phyloP scores from a whole-genome alignment of 2,888 invertebrate species.

The Leucoma salicis region DNA sequence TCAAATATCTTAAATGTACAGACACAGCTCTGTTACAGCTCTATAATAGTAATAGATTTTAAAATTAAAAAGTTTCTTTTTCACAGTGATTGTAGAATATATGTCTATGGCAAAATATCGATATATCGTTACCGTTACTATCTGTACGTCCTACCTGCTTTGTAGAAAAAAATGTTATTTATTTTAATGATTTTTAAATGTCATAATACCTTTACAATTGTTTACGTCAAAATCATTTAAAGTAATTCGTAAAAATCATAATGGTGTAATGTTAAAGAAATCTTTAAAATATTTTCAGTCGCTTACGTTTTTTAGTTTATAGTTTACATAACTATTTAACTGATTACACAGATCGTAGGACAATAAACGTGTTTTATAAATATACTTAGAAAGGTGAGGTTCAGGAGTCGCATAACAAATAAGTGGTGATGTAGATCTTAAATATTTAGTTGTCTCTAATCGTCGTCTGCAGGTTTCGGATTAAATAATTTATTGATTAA shows the following conservation, averaged over 20 bases:
- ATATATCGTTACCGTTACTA: too few species aligned
- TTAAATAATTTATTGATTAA: constrained; percentile 74
- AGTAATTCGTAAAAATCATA: constrained; percentile 4
- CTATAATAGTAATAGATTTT: too few species aligned
- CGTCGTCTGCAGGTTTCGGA: constrained; percentile 42
- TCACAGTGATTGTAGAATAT: too few species aligned
- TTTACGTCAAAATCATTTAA: constrained; percentile 34
- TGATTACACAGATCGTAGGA: constrained; percentile 7
- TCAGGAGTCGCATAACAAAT: constrained; percentile 49
- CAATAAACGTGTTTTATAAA: constrained; percentile 11
- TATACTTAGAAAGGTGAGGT: constrained; percentile 36
- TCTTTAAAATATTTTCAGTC: constrained; percentile 14
- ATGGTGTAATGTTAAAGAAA: constrained; percentile 8
- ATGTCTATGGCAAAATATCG: too few species aligned
- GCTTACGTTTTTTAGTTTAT: not conserved
- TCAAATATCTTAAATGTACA: too few species aligned
- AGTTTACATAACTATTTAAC: not conserved
- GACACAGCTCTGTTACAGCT: too few species aligned
- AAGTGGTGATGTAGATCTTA: constrained; percentile 62
- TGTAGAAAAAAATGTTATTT: constrained; percentile 15
- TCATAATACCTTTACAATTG: constrained; percentile 16
- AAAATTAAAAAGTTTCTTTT: too few species aligned
- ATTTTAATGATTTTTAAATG: constrained; percentile 14
- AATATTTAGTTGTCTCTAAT: constrained; percentile 55
- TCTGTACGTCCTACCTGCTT: too few species aligned